Evolutionary conservation across 2,888 invertebrate species (phyloP).

Genomic region (Plebejus argus): DNA sequence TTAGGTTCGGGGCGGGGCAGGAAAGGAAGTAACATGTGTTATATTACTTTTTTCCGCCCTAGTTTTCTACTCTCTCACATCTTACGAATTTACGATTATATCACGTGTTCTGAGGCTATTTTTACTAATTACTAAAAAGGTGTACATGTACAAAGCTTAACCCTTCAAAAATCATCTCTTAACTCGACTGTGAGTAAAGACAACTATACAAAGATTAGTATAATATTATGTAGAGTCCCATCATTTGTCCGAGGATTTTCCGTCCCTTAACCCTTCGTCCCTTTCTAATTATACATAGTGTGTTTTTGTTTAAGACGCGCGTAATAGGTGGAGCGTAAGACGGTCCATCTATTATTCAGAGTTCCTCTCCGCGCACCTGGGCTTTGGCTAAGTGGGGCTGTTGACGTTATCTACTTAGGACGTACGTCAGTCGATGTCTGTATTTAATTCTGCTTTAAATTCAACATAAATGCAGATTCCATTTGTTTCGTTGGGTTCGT

Average conservation of each 20-base stretch:
- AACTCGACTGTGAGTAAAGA: background rate
- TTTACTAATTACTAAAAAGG: background rate
- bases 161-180: background rate
- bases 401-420: constrained; percentile 6
- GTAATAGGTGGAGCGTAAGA: constrained; percentile 35
- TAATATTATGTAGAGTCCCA: background rate
- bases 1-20: background rate
- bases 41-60: too few species aligned
- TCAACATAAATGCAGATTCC: background rate
- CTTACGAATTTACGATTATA: background rate
- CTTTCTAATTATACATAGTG: constrained; percentile 1
- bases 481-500: too few species aligned
- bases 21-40: background rate
- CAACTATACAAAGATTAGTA: background rate
- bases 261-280: constrained; percentile 9
- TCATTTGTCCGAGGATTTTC: constrained; percentile 6
- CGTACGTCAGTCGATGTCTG: background rate
- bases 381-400: constrained; percentile 32
- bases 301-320: constrained; percentile 30
- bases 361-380: constrained; percentile 35
- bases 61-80: too few species aligned
- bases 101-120: background rate
- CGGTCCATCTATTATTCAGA: constrained; percentile 36
- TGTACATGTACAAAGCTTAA: background rate
- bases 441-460: background rate